Base-by-base conservation (phyloP, 2,113 vertebrate species). In the Anhinga rufa region DNA sequence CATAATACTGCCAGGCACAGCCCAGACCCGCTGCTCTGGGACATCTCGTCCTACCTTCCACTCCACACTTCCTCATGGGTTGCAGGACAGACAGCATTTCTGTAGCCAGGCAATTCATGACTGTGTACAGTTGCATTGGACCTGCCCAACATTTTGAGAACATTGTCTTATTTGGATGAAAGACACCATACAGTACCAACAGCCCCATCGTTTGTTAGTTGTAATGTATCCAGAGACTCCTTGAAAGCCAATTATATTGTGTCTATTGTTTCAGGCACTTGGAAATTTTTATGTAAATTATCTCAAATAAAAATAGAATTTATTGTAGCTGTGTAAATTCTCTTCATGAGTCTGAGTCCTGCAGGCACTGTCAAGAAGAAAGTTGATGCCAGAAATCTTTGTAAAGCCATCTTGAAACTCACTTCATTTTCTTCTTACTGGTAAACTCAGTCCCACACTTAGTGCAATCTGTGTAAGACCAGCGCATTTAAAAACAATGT, bases 231-330 rank as follows among this genome's bases (percentile, higher is more conserved):
- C 81, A 87, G 62, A 93, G 52, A 46, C 22, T 86, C 40, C 86
- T 94, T 92, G 77, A 89, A 92, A 44, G 42, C 36, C 14, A 81
- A 65, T 82, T 93, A 72, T 32, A 54, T 14, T 72, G 6, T 48
- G 81, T 12, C 74, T 92, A 85, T 95, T 95, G 91, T 96, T 97
- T 92, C 34, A 82, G 78, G 25, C 31, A 82, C 40, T 87, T 62
- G 74, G 69, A 82, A 92, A 88, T 84, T 57, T 6, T 29, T 75
- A 71, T 86, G 31, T 42, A 76, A 91, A 92, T 36, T 68, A 76
- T 65, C 34, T 72, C 25, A 64, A 82, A 85, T 71, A 94, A 94
- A 93, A 96, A 89, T 29, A 88, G 80, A 93, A 79, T 40, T 92
- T 76, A 71, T 78, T 92, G 68, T 82, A 88, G 57, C 34, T 65